These are phyloP conservation scores for Osmerus eperlanus DNA, from an alignment of 2,113 vertebrate genomes.

Conservation along the genomic window DNA sequence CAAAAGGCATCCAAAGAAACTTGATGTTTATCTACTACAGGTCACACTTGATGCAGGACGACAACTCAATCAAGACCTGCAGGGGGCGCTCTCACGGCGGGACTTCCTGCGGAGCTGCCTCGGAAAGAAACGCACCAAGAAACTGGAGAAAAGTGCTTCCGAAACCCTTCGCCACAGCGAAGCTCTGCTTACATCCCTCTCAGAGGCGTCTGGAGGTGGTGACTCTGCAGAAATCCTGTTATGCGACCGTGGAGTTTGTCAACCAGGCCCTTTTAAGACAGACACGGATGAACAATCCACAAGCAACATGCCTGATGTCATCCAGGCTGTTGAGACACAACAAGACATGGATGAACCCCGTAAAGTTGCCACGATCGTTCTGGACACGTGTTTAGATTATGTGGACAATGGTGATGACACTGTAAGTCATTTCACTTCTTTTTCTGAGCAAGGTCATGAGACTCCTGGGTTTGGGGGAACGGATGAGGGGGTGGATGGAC, in stretches of 20 bases:
- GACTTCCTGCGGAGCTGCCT: constrained; percentile 33
- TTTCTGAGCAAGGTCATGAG: neutral
- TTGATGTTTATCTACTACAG: constrained; percentile 15
- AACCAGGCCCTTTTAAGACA: neutral
- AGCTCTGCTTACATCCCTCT: constrained; percentile 2
- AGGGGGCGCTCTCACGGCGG: constrained; percentile 16
- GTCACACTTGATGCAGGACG: constrained; percentile 37
- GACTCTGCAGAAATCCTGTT: neutral
- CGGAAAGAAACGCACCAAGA: constrained; percentile 16
- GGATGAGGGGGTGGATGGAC: no score
- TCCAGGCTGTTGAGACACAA: neutral
- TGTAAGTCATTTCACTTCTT: neutral
- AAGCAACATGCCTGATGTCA: neutral
- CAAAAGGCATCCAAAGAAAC: no score
- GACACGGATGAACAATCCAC: neutral
- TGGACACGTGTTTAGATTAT: neutral
- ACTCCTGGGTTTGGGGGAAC: no score
- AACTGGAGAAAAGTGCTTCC: constrained; percentile 25
- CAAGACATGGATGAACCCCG: neutral
- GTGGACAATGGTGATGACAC: neutral
- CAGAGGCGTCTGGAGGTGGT: no score
- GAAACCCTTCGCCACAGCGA: constrained; percentile 4
- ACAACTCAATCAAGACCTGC: constrained; percentile 24
- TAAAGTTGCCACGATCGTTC: constrained; percentile 12
- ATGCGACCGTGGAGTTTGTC: neutral